Evolutionary conservation across 2,888 invertebrate species (phyloP).

Genomic region (Platycheirus rosarum): DNA sequence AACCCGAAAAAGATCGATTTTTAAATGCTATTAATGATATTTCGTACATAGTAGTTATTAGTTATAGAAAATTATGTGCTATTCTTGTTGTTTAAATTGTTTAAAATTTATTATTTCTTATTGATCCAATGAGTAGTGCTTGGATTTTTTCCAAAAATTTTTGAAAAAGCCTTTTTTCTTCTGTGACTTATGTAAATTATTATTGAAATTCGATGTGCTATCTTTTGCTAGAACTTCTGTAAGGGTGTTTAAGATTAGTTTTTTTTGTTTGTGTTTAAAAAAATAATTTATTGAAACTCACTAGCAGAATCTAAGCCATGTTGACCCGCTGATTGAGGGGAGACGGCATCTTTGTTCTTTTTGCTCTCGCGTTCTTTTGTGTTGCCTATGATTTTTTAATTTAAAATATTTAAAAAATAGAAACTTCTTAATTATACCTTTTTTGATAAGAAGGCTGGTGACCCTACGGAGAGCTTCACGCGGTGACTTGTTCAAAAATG

Average conservation of each 20-base stretch:
- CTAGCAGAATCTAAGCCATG: conserved; percentile 63
- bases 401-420: conserved; percentile 19
- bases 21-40: conserved; percentile 64
- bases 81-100: conserved; percentile 25
- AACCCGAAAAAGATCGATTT: conserved; percentile 47
- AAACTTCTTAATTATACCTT: conserved; percentile 84
- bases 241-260: not conserved
- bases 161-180: conserved; percentile 95
- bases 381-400: conserved; percentile 42
- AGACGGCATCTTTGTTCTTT: conserved; percentile 70
- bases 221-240: conserved; percentile 76
- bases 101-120: conserved; percentile 81
- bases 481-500: conserved; percentile 94
- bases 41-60: conserved; percentile 64
- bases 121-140: conserved; percentile 93
- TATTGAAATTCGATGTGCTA: conserved; percentile 77
- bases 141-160: conserved; percentile 93
- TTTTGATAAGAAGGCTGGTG: conserved; percentile 93
- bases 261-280: not conserved
- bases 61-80: conserved; percentile 51
- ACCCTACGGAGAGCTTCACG: conserved; percentile 93
- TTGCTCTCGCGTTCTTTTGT: conserved; percentile 73
- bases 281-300: no score
- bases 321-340: conserved; percentile 57
- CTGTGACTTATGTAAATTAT: conserved; percentile 82